These are phyloP conservation scores for Amphiura filiformis DNA, from an alignment of 35 echinoderm and acorn worm genomes.

Conservation along the genomic window DNA sequence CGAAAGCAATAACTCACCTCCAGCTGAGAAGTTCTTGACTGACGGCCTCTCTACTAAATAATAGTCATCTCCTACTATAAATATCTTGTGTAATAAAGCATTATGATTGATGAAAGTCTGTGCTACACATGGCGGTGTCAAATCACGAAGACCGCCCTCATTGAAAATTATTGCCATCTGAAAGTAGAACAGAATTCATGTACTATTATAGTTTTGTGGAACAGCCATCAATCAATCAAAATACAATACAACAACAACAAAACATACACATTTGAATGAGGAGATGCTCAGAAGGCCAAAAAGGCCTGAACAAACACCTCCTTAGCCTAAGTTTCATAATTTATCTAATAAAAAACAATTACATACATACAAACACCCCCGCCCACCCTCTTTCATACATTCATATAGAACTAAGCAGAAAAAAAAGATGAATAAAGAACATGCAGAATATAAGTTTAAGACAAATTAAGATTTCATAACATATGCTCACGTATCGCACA, in stretches of 20 bases:
- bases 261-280: too few species aligned
- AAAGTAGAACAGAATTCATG: neutral
- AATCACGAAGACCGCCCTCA: slow-evolving; percentile 86
- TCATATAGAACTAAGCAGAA: too few species aligned
- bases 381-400: too few species aligned
- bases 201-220: neutral
- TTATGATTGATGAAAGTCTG: slow-evolving; percentile 99
- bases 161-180: slow-evolving; percentile 99
- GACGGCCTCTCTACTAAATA: slow-evolving; percentile 90
- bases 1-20: slow-evolving; percentile 74
- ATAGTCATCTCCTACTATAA: slow-evolving; percentile 87
- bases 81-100: slow-evolving; percentile 88
- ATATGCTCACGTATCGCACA: neutral
- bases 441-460: too few species aligned
- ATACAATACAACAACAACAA: neutral
- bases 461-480: neutral
- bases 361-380: too few species aligned
- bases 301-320: too few species aligned
- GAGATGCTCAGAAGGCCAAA: too few species aligned
- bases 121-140: slow-evolving; percentile 90
- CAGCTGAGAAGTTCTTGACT: slow-evolving; percentile 86
- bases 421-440: too few species aligned
- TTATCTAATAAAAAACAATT: too few species aligned
- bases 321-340: too few species aligned
- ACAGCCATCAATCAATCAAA: neutral